Base-by-base conservation (phyloP, 2,797 vertebrate species). In the Mus minutoides region DNA sequence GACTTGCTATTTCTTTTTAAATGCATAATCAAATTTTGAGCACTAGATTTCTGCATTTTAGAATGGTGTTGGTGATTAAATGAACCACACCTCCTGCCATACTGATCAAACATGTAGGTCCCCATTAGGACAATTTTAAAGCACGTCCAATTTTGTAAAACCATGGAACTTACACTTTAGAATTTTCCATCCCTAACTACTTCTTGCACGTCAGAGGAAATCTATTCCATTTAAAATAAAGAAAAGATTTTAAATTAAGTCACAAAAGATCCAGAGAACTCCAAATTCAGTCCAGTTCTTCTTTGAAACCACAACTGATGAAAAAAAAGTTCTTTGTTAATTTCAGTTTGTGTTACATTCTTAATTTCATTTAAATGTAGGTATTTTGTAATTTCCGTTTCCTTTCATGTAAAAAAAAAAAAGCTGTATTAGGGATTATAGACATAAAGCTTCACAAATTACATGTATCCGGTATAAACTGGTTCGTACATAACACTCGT, bases 241-340 rank as follows among this genome's bases (percentile, higher is more conserved):
- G 80, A 96, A 97, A 98, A 94, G 60, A 84, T 97, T 95, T 97
- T 87, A 97, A 98, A 97, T 97, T 97, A 94, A 96, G 77, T 91
- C 95, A 97, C 96, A 97, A 94, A 96, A 95, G 90, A 89, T 87
- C 86, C 82, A 95, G 85, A 96, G 85, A 88, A 96, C 94, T 95
- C 82, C 92, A 96, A 97, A 97, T 97, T 97, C 94, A 91, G 93
- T 86, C 92, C 94, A 97, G 93, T 94, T 96, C 91, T 94, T 95
- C 94, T 94, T 85, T 91, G 93, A 96, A 97, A 97, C 94, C 93
- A 87, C 95, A 96, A 94, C n/a, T 71, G 86, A 94, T 94, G 92
- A 96, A 96, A 96, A 91, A 46, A 14, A 60, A 60, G 62, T 76
- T 17, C 92, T 96, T 95, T 94, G 80, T 88, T 91, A 91, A 92